Base-by-base conservation (phyloP, 2,888 invertebrate species). In the Ernsta delagoae region DNA sequence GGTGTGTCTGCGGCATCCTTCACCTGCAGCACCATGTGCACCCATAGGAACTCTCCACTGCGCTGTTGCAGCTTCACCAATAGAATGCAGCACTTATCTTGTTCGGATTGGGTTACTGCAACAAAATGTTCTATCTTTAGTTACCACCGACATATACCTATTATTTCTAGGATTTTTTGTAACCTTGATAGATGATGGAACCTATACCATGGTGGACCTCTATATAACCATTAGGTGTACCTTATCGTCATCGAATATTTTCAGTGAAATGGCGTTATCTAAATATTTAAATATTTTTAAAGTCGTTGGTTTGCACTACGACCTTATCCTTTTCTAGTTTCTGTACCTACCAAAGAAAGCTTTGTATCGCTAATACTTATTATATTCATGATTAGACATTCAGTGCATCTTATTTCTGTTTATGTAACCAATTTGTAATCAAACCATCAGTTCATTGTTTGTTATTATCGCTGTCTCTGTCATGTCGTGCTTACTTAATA, bases 101-200 rank as follows among this genome's bases (percentile, higher is more conserved):
- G 99, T 87, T 99, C 99, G 70, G 99, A 98, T 92, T 98, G 98
- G 60, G 98, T 98, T 88, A 99, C 99, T 99, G 94, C 43, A 95
- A 67, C 24, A 61, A 66, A 12, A 12, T 16, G 16, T 53, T 31
- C 5, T 11, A 31, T 31, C 24, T 4, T 54, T 54, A 54, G 54
- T 4, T 4, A 31, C 4, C 2, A 48, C 12, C 6, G 5, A 6
- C 39, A 5, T 39, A 6, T 39, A 39, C 24, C 24, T 24, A 24
- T 24, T 24, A 24, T 24, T 24, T 3, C n/a, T n/a, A n/a, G n/a
- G n/a, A n/a, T n/a, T n/a, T n/a, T n/a, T n/a, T n/a, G n/a, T n/a
- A n/a, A n/a, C n/a, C n/a, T n/a, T n/a, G n/a, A n/a, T n/a, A n/a
- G n/a, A n/a, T n/a, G n/a, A n/a, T n/a, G n/a, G n/a, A n/a, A n/a